Evolutionary conservation across 2,797 vertebrate species (phyloP), one percentile per base, ranked within the genome.

Genomic region (Lepus townsendii): DNA sequence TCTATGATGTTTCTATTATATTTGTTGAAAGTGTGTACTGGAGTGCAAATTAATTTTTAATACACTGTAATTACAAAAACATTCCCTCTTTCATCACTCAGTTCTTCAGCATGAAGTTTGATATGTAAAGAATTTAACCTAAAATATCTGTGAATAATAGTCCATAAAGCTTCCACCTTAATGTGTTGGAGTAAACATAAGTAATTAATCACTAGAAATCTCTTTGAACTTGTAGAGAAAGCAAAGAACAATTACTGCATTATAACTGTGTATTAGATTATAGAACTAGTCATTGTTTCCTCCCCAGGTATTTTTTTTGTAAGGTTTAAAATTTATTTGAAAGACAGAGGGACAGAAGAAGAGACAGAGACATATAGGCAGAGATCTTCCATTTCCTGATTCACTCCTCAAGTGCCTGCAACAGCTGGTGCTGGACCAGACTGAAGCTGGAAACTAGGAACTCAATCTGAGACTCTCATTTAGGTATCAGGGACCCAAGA

Each of bases 11-110:
- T 94, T 96, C 93, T 87, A 95, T 97, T 97, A 93, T 96, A 92
- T 95, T 96, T 96, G 86, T 95, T 97, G 92, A 96, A 95, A 94
- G 92, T 75, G 88, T 94, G 93, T 91, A 97, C 84, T 96, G 83
- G 75, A 96, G 97, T 95, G 84, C 97, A 93, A 97, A 95, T 96
- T 95, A 84, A 93, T 93, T 93, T 96, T 97, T 96, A 96, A 95
- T 95, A 88, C 38, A 75, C 85, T 63, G 27, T 87, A 93, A 97
- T 97, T 93, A 95, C 90, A 95, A 93, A 96, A 97, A 95, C 72
- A 94, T 66, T 95, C 54, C 16, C 8, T 71, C 54, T 91, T 95
- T 95, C 82, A 94, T 83, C 90, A 95, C 69, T 96, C 80, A 88
- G 60, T 22, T 93, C 66, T 96, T 95, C 89, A 73, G 35, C 16